Base-by-base conservation (phyloP, 1,140 invertebrate species). In the Atta colombica region DNA sequence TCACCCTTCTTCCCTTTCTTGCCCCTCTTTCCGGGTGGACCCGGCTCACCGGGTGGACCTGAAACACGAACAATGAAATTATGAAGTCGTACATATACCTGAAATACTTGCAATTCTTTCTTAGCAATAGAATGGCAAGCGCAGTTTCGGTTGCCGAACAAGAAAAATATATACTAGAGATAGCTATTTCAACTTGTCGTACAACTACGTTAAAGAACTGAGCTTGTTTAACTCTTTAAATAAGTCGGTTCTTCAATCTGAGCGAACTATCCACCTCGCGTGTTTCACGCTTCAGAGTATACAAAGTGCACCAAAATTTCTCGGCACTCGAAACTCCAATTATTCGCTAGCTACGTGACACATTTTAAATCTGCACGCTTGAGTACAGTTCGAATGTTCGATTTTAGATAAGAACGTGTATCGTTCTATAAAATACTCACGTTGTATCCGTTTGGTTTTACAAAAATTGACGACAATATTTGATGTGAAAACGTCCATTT, bases 1-100 rank as follows among this genome's bases (percentile, higher is more conserved):
- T 98, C 98, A 66, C 98, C 98, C 95, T 98, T 98, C 95, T 98
- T 98, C 80, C 98, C 98, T 93, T 98, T 97, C 94, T 98, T 98
- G 65, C 98, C 98, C 92, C 98, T 95, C 95, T 98, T 98, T 84
- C 98, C 98, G 55, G 97, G 96, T 31, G 97, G 96, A 55, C 97
- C 97, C 63, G 97, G 96, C 55, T 97, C 97, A 82, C 96, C 96
- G 82, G 96, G 96, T 85, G 96, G 96, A 94, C 97, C 97, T 96
- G 96, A 90, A 95, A 96, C 94, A 93, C 86, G 51, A 94, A 94
- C 91, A 90, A 91, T 81, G 55, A 81, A 86, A 68, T 14, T 45
- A 21, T 81, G 7, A 65, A 65, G 49, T 72, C 51, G 51, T 71
- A 72, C 12, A 16, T 21, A 58, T 49, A 80, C 21, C 25, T 35